Evolutionary conservation across 1,140 invertebrate species (phyloP).

Genomic region (Campoletis sonorensis): DNA sequence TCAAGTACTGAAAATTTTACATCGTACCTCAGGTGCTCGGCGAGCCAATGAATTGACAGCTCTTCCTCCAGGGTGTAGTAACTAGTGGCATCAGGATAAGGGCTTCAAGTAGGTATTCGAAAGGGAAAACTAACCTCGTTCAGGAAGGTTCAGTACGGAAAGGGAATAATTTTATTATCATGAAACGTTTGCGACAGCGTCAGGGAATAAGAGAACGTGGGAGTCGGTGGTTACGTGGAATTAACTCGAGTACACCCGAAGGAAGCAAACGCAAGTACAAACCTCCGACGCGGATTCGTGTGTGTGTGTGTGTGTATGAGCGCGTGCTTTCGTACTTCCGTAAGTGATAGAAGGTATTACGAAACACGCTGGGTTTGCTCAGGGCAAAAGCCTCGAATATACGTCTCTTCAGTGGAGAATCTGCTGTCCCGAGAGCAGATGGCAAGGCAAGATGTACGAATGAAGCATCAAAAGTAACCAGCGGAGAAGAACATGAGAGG

Average conservation of each 20-base stretch:
- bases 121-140: no score
- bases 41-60: no score
- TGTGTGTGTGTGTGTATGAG: no score
- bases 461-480: background rate
- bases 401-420: constrained; percentile 9
- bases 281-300: background rate
- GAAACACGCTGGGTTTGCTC: constrained; percentile 7
- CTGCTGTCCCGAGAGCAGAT: background rate
- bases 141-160: no score
- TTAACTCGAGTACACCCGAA: background rate
- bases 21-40: no score
- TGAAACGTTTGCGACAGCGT: no score
- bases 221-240: constrained; percentile 3
- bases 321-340: background rate
- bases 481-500: background rate
- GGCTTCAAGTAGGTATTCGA: no score
- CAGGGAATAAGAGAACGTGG: background rate
- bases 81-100: no score
- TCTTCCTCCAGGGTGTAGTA: no score
- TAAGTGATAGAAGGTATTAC: background rate
- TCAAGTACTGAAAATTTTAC: no score
- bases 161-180: no score
- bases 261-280: background rate
- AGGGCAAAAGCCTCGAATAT: background rate
- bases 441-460: background rate